phyloP scores from a whole-genome alignment of 2,113 vertebrate species.

The Calonectris borealis region DNA sequence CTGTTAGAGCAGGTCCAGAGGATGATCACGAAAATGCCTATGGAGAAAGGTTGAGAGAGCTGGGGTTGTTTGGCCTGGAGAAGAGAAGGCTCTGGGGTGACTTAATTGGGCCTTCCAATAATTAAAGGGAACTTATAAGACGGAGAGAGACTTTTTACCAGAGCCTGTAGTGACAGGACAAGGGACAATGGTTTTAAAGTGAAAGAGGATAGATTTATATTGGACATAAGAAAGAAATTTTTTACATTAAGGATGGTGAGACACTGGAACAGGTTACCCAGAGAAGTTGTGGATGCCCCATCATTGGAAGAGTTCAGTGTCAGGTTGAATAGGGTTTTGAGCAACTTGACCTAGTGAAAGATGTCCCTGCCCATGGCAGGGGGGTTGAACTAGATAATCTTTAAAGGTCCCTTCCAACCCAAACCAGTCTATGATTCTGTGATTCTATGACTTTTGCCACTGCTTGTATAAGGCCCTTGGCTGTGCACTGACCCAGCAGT shows the following conservation, averaged over 20 bases:
- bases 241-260: background rate
- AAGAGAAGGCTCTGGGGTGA: background rate
- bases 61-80: background rate
- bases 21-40: background rate
- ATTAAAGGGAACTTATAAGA: background rate
- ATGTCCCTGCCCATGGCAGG: background rate
- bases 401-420: background rate
- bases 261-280: background rate
- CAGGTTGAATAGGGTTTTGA: background rate
- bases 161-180: background rate
- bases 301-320: too few species aligned
- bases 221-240: too few species aligned
- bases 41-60: background rate
- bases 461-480: background rate
- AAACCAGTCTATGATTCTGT: background rate
- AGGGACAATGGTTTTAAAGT: background rate
- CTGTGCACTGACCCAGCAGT: rapidly evolving
- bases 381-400: background rate
- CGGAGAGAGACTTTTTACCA: background rate
- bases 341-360: background rate
- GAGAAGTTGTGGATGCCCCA: background rate
- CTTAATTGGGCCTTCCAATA: background rate
- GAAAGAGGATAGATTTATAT: background rate
- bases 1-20: background rate
- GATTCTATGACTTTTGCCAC: background rate